Evolutionary conservation across 2,888 invertebrate species (phyloP), one percentile per base, ranked within the genome.

Genomic region (Candidula unifasciata): DNA sequence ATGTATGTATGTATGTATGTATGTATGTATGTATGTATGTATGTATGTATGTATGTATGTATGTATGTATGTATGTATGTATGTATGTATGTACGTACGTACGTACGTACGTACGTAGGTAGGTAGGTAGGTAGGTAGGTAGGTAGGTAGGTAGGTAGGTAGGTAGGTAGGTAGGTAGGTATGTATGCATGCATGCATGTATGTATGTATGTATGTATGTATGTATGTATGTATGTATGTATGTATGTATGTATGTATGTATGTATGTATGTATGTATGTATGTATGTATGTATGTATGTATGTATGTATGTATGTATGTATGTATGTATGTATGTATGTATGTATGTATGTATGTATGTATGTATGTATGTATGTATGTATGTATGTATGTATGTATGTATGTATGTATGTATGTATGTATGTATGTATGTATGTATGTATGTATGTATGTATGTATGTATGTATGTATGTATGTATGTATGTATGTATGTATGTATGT

Each of bases 251-350:
- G n/a, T 27, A 66, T 27, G 30, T 27, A 27, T 66, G 30, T 27
- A n/a, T 30, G 30, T 30, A 66, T 30, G 30, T 66, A 66, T 66
- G 30, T 66, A 66, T 66, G 66, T 66, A 66, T 66, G 30, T 66
- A 66, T 66, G 30, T 66, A 66, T 66, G 66, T 66, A 27, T 66
- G 66, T 66, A 16, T 66, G 66, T 66, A 16, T 66, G 44, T 44
- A 3, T 10, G 44, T 44, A 3, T 10, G 44, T 44, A 3, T 10
- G 44, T 44, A 3, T 44, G 44, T 44, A 44, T 44, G 44, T 44
- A 44, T 66, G 27, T 27, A 66, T 13, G 27, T 66, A 66, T 13
- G 66, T 27, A 66, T 16, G 27, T 66, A 66, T 13, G 66, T 66
- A 66, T 13, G 66, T 66, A 66, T 16, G 27, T 66, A 66, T 66